Evolutionary conservation across 2,113 vertebrate genomes (phyloP), one percentile per base, ranked within the genome.

Genomic region (Boulengeromyrus knoepffleri): DNA sequence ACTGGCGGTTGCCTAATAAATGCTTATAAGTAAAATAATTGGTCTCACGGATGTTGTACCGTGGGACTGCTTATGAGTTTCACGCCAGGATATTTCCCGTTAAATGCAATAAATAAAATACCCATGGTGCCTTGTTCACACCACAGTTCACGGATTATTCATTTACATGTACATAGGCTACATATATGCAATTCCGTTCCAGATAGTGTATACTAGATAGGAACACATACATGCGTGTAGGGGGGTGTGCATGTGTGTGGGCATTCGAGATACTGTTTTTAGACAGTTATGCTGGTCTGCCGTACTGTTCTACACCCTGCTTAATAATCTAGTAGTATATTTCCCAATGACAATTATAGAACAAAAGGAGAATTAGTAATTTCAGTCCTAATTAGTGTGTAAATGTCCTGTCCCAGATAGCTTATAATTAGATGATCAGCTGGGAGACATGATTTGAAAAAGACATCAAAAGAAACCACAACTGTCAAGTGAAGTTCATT

Each of bases 341-440:
- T 96, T 96, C 94, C 96, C 96, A 97, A 96, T 96, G 96, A 97
- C 98, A 98, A 98, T 98, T 98, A 98, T 97, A 97, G 96, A 97
- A 96, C 96, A 96, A 94, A 96, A 96, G 96, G 96, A 96, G 97
- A 97, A 98, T 97, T 97, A 97, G 97, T 97, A 96, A 97, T 97
- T 97, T 98, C 96, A 97, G 96, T 96, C 96, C 97, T 98, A 98
- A 98, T 98, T 98, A 97, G 96, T 97, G 95, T 95, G 95, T 97
- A 97, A 97, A 97, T 96, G 97, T 97, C 97, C 97, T 96, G 97
- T 97, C 97, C 97, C 97, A 97, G 97, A 97, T 98, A 98, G 97
- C 95, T 94, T 93, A 96, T 97, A 97, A 98, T 97, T 97, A 97
- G 96, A 97, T 97, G 96, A 94, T 95, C 96, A 96, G 93, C 95